Base-by-base conservation (phyloP, 2,113 vertebrate genomes). In the Zapornia atra region DNA sequence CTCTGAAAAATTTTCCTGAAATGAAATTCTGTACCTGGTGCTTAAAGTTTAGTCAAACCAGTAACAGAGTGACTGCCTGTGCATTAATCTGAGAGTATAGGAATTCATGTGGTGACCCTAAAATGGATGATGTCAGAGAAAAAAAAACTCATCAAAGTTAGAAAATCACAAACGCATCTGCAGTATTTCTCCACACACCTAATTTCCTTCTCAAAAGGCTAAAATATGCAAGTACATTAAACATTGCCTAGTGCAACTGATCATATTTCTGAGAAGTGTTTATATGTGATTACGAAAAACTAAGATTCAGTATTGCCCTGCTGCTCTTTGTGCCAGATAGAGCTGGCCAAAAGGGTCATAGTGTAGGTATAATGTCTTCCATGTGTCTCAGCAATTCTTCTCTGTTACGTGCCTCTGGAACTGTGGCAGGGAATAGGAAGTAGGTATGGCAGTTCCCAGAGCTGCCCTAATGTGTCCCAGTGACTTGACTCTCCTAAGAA, bases 221-320 rank as follows among this genome's bases (percentile, higher is more conserved):
- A 84, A 96, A 94, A 94, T 92, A 92, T 84, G 80, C 83, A 84
- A 94, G 76, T 86, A 94, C 69, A 76, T 94, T 96, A 96, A 92
- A 90, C 90, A 86, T 79, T 50, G 56, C 69, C 69, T 48, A 36
- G 50, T 53, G 54, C 65, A 94, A 87, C 77, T 54, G 82, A 86
- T 93, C 93, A 22, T 81, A 75, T 75, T 95, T 88, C 96, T 91
- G 73, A 81, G 92, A 88, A 86, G 44, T 92, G 92, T 95, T 96
- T 96, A 92, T 84, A 96, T 10, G 29, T 82, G 86, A 96, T 95
- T 82, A 76, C 0, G 0, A 84, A 86, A 92, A 82, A 31, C 2
- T 15, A 89, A 89, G 86, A 86, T 84, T 96, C 88, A 91, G 80
- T 77, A 79, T 46, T 86, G 82, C 82, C 72, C 63, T 91, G 2